Percentiles rank a stretch among this genome's conserved stretches.
Conservation (phyloP, 2,888 invertebrate genomes). For the Ferrisia virgata region DNA sequence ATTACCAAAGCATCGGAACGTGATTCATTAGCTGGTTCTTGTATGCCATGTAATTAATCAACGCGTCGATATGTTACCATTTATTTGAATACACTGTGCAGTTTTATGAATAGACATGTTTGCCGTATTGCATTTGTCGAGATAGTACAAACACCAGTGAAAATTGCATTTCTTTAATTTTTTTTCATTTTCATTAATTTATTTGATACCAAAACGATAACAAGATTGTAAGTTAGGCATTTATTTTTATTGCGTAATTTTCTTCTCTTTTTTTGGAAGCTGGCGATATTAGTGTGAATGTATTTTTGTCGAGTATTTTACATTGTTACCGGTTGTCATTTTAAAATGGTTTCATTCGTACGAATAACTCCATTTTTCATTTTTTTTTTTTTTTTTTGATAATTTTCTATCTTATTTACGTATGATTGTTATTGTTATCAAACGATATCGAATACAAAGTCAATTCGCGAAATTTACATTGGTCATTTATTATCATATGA, state of each 20-base stretch:
- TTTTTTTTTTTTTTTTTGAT: background rate
- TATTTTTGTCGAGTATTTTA: background rate
- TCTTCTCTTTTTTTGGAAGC: background rate
- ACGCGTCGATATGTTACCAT: slow-evolving; percentile 2
- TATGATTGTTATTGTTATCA: background rate
- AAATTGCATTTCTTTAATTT: background rate
- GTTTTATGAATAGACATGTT: background rate
- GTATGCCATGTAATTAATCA: background rate
- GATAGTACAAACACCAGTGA: slow-evolving; percentile 25
- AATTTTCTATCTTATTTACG: background rate
- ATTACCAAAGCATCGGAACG: background rate
- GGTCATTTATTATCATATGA: background rate
- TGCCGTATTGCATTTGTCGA: background rate
- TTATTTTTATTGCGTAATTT: background rate
- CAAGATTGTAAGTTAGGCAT: background rate
- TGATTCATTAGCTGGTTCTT: background rate
- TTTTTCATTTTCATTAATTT: background rate
- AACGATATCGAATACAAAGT: background rate
- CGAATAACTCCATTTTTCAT: background rate
- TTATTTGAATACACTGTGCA: background rate
- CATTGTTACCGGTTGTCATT: background rate
- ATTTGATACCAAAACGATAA: slow-evolving; percentile 18
- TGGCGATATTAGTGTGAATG: background rate
- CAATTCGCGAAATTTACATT: background rate
- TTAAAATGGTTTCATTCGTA: background rate